Conservation (phyloP, 2,888 invertebrate species). For the Onthophagus sagittarius region DNA sequence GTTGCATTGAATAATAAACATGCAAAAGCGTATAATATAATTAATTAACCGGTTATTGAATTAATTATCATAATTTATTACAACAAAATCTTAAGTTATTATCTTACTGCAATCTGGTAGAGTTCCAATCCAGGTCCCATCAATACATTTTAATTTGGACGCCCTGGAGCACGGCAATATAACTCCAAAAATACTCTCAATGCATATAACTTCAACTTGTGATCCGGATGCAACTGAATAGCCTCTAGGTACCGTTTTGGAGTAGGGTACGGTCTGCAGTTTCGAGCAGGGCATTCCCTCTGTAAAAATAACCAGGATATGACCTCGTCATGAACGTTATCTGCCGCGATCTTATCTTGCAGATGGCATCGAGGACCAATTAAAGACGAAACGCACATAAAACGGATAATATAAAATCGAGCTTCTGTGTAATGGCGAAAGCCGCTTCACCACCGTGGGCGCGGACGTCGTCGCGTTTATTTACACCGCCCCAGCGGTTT, state of each 20-base stretch:
- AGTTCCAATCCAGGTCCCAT: conserved; percentile 45
- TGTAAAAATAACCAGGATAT: neutral
- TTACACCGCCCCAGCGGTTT: neutral
- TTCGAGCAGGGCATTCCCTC: conserved; percentile 5
- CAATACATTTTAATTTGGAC: conserved; percentile 41
- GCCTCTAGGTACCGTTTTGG: conserved; percentile 21
- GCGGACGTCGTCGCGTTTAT: conserved; percentile 11
- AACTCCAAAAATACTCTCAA: conserved; percentile 41
- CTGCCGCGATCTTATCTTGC: neutral
- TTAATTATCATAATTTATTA: too few species aligned
- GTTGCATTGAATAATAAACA: too few species aligned
- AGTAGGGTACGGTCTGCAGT: conserved; percentile 27
- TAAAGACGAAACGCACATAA: neutral
- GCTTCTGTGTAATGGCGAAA: conserved; percentile 18
- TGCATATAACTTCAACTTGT: conserved; percentile 42
- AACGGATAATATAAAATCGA: conserved; percentile 10
- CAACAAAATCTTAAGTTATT: too few species aligned
- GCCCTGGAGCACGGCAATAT: conserved; percentile 39
- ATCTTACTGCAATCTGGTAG: conserved; percentile 45
- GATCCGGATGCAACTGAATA: conserved; percentile 30
- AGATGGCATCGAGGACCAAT: conserved; percentile 15
- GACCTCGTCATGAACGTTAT: neutral
- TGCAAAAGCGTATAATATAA: too few species aligned
- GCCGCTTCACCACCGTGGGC: conserved; percentile 17
- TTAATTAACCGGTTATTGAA: too few species aligned